phyloP scores from a whole-genome alignment of 2,797 vertebrate genomes.

The Tympanoctomys barrerae region DNA sequence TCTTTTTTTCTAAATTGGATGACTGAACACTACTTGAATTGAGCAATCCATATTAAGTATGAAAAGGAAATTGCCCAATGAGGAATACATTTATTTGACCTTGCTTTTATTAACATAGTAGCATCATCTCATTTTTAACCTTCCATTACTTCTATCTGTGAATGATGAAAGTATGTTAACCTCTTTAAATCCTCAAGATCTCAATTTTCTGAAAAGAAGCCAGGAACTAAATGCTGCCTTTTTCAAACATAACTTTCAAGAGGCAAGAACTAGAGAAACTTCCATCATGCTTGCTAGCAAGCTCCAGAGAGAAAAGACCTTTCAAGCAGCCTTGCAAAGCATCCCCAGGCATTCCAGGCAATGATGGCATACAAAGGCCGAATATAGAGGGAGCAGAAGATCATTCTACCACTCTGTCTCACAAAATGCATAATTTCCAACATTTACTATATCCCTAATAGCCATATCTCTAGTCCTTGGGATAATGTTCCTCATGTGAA shows the following conservation, averaged over 20 bases:
- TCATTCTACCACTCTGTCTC: neutral
- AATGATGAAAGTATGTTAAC: neutral
- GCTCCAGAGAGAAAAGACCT: neutral
- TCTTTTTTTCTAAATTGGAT: neutral
- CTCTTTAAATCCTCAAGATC: neutral
- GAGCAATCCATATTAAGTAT: neutral
- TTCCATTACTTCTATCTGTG: neutral
- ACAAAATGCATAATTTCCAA: neutral
- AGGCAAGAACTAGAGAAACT: conserved; percentile 17
- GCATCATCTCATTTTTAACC: neutral
- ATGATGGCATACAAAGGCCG: neutral
- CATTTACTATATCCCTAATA: neutral
- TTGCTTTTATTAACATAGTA: conserved; percentile 43
- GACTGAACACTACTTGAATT: neutral
- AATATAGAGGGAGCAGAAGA: neutral
- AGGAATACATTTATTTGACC: neutral
- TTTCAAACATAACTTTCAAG: neutral
- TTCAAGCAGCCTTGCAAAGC: neutral
- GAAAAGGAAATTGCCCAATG: neutral
- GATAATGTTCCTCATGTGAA: neutral
- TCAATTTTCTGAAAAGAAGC: conserved; percentile 32
- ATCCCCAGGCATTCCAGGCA: neutral
- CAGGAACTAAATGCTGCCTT: neutral
- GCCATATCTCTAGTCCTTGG: neutral
- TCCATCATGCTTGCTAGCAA: neutral